Base-by-base conservation (phyloP, 2,888 invertebrate species). In the Yponomeuta cagnagella region DNA sequence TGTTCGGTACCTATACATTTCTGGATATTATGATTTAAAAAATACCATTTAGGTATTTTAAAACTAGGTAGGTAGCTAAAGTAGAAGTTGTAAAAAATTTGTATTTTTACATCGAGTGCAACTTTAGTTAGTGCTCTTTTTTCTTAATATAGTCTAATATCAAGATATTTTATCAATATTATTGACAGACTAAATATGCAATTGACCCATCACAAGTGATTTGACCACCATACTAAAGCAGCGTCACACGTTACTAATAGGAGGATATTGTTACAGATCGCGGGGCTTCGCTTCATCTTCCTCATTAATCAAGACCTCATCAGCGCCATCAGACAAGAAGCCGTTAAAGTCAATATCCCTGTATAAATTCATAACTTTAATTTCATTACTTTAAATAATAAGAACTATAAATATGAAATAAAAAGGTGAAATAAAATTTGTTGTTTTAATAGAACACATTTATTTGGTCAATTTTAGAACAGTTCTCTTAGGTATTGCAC, bases 271-370 rank as follows among this genome's bases (percentile, higher is more conserved):
- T 75, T 72, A 33, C 93, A 96, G 96, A 96, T 98, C 78, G 96
- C 97, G 33, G 97, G 97, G 71, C 93, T 98, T 66, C 95, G 97
- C 74, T 98, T 98, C 89, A 97, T 98, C 76, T 98, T 98, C 85
- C 94, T 98, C 74, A 96, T 98, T 73, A 98, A 98, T 88, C 97
- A 97, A 84, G 98, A 98, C 78, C 93, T 98, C 70, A 97, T 98
- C 76, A 96, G 95, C 81, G 96, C 96, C 64, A 97, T 98, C 77
- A 94, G 97, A 71, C 96, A 96, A 84, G 98, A 98, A 89, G 96
- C 97, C 73, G 96, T 96, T 2, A 96, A 96, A 87, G 95, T 96
- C 73, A 96, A 95, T 82, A 87, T 91, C 78, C 91, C 92, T 73
- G 86, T 86, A 64, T 91, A 80, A 85, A 72, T 33, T 15, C 48